phyloP scores from a whole-genome alignment of 2,888 invertebrate species.

The Metalampra italica region DNA sequence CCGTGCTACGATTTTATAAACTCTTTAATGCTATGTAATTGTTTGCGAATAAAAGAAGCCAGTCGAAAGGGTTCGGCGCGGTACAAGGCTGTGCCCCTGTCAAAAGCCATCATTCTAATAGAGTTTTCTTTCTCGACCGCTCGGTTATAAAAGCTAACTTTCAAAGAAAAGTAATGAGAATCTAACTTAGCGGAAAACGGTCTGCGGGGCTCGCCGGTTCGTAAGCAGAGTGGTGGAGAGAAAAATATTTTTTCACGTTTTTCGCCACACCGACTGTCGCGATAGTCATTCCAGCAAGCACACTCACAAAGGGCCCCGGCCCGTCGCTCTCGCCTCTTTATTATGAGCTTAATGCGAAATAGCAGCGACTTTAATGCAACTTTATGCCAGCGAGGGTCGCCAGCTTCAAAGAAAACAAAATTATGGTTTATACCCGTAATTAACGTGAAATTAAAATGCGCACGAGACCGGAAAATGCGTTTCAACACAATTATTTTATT shows the following conservation, averaged over 20 bases:
- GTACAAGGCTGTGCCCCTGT: conserved; percentile 38
- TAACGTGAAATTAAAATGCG: conserved; percentile 40
- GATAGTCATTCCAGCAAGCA: conserved; percentile 39
- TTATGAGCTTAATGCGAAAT: conserved; percentile 53
- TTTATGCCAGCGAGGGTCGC: conserved; percentile 41
- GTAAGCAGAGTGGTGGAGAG: conserved; percentile 44
- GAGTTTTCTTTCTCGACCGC: conserved; percentile 61
- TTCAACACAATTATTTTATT: background rate
- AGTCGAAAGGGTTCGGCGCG: conserved; percentile 46
- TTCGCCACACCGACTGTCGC: conserved; percentile 40
- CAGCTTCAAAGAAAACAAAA: conserved; percentile 45
- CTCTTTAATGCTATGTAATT: conserved; percentile 58
- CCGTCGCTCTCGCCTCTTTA: conserved; percentile 45
- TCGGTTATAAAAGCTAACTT: conserved; percentile 67
- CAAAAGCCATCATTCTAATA: conserved; percentile 68
- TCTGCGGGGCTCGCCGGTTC: conserved; percentile 43
- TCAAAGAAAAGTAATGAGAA: conserved; percentile 74
- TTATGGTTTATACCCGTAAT: conserved; percentile 45
- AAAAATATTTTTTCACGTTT: conserved; percentile 64
- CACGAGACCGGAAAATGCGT: background rate
- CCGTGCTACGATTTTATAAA: conserved; percentile 46
- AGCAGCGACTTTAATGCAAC: conserved; percentile 53
- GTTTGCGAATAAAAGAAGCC: conserved; percentile 57
- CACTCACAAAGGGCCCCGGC: conserved; percentile 47
- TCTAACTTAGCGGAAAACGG: conserved; percentile 72